Evolutionary conservation across 2,888 invertebrate species (phyloP).

Genomic region (Dasypolia templi): DNA sequence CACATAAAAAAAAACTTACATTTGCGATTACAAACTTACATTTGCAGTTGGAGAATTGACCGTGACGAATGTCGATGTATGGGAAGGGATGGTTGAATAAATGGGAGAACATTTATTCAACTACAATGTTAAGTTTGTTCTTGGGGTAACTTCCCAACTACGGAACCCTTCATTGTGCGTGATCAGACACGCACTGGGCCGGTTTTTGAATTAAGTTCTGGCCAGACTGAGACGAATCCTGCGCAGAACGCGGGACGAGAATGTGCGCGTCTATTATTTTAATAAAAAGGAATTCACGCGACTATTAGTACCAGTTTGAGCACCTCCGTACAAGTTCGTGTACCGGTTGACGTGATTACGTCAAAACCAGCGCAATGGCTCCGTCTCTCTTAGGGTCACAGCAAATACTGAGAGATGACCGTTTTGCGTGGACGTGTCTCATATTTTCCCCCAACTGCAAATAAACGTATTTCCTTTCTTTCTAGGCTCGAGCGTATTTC

Average conservation of each 20-base stretch:
- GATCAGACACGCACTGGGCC: too few species aligned
- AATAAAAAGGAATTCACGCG: background rate
- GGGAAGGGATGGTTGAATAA: too few species aligned
- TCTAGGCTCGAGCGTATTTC: background rate
- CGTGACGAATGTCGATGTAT: too few species aligned
- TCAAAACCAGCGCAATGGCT: background rate
- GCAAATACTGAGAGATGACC: too few species aligned
- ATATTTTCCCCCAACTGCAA: background rate
- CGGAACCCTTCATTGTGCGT: too few species aligned
- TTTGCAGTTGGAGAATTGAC: too few species aligned
- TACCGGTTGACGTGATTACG: background rate
- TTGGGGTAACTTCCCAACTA: too few species aligned
- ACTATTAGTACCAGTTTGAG: background rate
- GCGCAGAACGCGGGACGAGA: background rate
- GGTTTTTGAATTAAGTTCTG: background rate
- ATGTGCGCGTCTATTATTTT: background rate
- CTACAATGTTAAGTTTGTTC: too few species aligned
- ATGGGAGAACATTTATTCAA: too few species aligned
- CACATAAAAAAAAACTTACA: too few species aligned
- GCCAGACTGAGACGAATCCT: background rate
- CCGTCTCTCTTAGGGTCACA: background rate
- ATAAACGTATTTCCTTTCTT: background rate
- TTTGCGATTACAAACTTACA: too few species aligned
- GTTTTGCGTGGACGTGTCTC: background rate
- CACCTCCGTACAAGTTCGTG: background rate